phyloP scores from a whole-genome alignment of 1,140 invertebrate species.

The Micrasema longulum region DNA sequence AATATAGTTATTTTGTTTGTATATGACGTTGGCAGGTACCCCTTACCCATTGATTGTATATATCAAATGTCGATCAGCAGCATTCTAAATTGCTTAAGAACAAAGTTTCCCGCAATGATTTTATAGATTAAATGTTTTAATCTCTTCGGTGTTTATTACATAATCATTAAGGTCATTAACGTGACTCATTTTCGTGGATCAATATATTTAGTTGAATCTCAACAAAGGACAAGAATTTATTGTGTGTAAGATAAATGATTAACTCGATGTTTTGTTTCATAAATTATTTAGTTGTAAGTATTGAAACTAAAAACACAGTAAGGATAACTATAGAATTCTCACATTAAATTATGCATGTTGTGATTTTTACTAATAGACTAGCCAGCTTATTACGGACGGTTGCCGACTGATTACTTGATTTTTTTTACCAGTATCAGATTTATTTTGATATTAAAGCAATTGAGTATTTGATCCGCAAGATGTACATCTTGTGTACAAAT shows the following conservation, averaged over 20 bases:
- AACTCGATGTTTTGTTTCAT: slow-evolving; percentile 34
- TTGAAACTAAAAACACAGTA: background rate
- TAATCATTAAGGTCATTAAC: too few species aligned
- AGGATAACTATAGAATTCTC: slow-evolving; percentile 17
- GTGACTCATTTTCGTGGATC: slow-evolving; percentile 17
- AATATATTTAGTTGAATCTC: slow-evolving; percentile 33
- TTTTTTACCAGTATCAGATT: background rate
- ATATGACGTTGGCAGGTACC: background rate
- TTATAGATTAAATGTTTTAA: slow-evolving; percentile 16
- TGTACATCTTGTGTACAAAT: too few species aligned
- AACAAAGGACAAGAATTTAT: slow-evolving; percentile 8
- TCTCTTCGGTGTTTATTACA: slow-evolving; percentile 4
- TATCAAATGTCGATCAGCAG: slow-evolving; percentile 25
- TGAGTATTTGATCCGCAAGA: background rate
- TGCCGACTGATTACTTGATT: too few species aligned
- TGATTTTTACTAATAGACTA: slow-evolving; percentile 14
- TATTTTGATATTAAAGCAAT: slow-evolving; percentile 3
- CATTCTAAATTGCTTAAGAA: slow-evolving; percentile 31
- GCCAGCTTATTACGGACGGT: background rate
- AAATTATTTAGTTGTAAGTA: slow-evolving; percentile 21
- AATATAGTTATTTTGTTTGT: background rate
- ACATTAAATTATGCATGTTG: slow-evolving; percentile 24
- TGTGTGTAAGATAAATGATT: slow-evolving; percentile 5
- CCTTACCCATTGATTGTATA: slow-evolving; percentile 12
- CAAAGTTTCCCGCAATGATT: slow-evolving; percentile 15